phyloP scores from a whole-genome alignment of 2,888 invertebrate species.

The Sarcophaga variegata region DNA sequence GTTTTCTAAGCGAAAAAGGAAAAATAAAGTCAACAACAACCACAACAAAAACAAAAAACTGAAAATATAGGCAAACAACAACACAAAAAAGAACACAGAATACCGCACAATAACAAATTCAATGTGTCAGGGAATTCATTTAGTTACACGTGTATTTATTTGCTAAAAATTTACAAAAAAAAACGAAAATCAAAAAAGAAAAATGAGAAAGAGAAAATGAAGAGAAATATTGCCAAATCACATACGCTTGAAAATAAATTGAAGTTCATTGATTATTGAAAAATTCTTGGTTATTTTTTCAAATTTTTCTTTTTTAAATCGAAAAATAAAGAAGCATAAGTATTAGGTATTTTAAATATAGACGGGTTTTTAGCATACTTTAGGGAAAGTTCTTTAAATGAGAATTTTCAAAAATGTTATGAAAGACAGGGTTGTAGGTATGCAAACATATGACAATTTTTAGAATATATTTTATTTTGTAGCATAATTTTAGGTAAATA shows the following conservation, averaged over 20 bases:
- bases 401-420: no score
- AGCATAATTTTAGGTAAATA: no score
- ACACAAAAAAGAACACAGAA: slow-evolving; percentile 26
- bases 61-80: slow-evolving; percentile 5
- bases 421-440: no score
- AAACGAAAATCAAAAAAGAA: neutral
- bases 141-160: slow-evolving; percentile 65
- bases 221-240: slow-evolving; percentile 39
- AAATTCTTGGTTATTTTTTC: slow-evolving; percentile 28
- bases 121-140: slow-evolving; percentile 56
- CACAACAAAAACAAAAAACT: neutral
- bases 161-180: slow-evolving; percentile 16
- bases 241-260: slow-evolving; percentile 44
- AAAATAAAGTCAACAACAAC: slow-evolving; percentile 18
- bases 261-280: slow-evolving; percentile 57
- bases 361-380: slow-evolving; percentile 14
- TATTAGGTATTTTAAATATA: slow-evolving; percentile 1
- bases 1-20: slow-evolving; percentile 13
- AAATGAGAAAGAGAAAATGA: neutral
- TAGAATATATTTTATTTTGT: no score
- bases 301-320: neutral
- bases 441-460: no score
- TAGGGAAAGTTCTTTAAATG: neutral
- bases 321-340: slow-evolving; percentile 17
- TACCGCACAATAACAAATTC: slow-evolving; percentile 63